Conservation (phyloP, 2,113 vertebrate genomes). For the Grantiella picta region DNA sequence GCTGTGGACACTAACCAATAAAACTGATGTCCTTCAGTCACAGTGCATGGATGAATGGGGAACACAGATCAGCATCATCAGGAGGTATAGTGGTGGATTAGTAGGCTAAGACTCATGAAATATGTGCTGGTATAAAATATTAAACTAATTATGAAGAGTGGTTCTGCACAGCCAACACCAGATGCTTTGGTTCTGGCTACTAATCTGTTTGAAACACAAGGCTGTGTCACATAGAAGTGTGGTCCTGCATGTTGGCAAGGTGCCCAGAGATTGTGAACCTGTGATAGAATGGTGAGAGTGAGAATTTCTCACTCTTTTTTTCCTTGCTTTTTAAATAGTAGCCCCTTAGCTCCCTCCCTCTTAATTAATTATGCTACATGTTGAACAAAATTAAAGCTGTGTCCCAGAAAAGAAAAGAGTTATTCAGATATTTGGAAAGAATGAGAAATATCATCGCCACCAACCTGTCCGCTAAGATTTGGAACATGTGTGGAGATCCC, state of each 20-base stretch:
- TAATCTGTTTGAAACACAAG: constrained; percentile 31
- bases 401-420: not conserved
- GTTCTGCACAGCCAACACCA: constrained; percentile 50
- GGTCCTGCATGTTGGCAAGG: not conserved
- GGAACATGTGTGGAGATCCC: not conserved
- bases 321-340: not conserved
- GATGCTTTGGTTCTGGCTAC: constrained; percentile 47
- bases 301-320: not conserved
- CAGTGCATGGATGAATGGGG: not conserved
- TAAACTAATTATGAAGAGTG: constrained; percentile 54
- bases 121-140: constrained; percentile 35
- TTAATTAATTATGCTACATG: not conserved
- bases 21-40: not conserved
- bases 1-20: not conserved
- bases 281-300: not conserved
- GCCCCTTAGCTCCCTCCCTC: not conserved
- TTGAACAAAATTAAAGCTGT: not conserved
- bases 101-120: constrained; percentile 14
- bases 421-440: not conserved
- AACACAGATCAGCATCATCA: not conserved
- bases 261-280: not conserved
- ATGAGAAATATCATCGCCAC: not conserved
- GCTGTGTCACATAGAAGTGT: not conserved
- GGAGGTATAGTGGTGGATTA: not conserved
- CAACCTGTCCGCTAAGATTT: not conserved